Evolutionary conservation across 2,888 invertebrate genomes (phyloP), one percentile per base, ranked within the genome.

Genomic region (Lottia scabra): DNA sequence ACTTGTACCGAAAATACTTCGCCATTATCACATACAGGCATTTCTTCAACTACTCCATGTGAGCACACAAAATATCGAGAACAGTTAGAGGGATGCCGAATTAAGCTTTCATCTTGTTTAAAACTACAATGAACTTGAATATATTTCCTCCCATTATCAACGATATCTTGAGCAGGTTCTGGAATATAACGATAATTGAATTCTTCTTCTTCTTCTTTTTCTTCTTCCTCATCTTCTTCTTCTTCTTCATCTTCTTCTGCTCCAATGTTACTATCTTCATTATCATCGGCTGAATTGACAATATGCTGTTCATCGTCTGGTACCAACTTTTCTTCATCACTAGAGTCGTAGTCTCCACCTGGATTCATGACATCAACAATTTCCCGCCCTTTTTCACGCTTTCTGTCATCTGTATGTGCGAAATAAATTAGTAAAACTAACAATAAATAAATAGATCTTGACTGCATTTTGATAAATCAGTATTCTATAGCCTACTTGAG

Each of bases 21-120:
- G 16, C 73, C 73, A 3, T 67, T 38, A 1, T 44, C 26, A 63
- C 73, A 73, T n/a, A 67, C 67, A 27, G 38, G 30, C 64, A 70
- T 63, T 62, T 73, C 73, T 38, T 27, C 63, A 43, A 68, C 68
- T 45, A 71, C 68, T 12, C 74, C 74, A 19, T 65, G 63, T 15
- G 68, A 27, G 45, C 74, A 74, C 15, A 63, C 46, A 63, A 74
- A 74, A 62, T 70, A 71, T 23, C 74, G 67, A 65, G 71, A 71
- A 38, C 74, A 74, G 48, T 74, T 74, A 5, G 68, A 63, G 23
- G 74, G 74, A n/a, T 74, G 74, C 2, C 74, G 68, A n/a, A 74
- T 46, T 71, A 70, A 74, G 12, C 64, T 66, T 44, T 65, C 64
- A 27, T 30, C 62, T 23, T 65, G 23, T 19, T 67, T 56, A 13